Evolutionary conservation across 2,888 invertebrate genomes (phyloP), one percentile per base, ranked within the genome.

Genomic region (Lathronympha strigana): DNA sequence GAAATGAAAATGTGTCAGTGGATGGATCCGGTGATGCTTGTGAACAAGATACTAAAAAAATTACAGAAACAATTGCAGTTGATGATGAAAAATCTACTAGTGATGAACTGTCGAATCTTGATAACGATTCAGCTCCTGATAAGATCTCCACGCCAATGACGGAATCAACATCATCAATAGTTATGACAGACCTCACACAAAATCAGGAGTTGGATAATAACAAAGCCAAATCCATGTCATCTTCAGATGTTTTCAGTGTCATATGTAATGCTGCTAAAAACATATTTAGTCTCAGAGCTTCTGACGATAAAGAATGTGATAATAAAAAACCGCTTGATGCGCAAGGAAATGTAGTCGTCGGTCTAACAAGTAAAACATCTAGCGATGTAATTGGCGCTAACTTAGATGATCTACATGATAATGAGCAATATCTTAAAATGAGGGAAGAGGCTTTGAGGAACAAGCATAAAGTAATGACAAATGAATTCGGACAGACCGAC

Each of bases 381-480:
- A 86, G 81, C 43, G 76, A 82, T 36, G 80, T 83, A 6, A 90
- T 90, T 33, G 90, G 90, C 0, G 77, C 77, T 25, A 76, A 86
- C 50, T 70, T 89, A 51, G 76, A 88, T 40, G 70, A 77, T 6
- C 69, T 67, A 0, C 76, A 76, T 31, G 87, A 88, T 68, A 88
- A 89, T 70, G 58, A 81, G 66, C 78, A 83, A 61, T 92, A 81
- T 72, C 72, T 85, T 8, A 78, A 82, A 67, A 86, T 82, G 55
- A 92, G 88, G 71, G 85, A 90, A 66, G 89, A 88, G 70, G 90
- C 90, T 1, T 78, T 91, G 0, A 77, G 81, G 47, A 93, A 93
- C 71, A 93, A 92, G 72, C 81, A 87, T 19, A 93, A 92, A 80
- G 92, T 93, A 0, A 86, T 94, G 87, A 73, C 84, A 0, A 85